Percentiles rank a stretch among this genome's conserved stretches.
Conservation (phyloP, 2,797 vertebrate species). For the Cuculus canorus region DNA sequence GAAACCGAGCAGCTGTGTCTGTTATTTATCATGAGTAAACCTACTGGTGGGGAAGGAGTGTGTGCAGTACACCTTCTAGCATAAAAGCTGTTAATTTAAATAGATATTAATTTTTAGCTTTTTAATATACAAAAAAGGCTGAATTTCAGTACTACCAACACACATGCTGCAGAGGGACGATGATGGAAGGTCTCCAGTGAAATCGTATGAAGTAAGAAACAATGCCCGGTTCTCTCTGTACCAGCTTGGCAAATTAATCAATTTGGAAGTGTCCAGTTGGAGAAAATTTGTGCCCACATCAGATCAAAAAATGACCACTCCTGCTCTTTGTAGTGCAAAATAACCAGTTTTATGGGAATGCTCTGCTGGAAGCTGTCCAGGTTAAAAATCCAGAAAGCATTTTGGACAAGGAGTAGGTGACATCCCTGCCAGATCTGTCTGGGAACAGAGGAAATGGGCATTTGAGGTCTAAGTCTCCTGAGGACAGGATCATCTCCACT, state of each 20-base stretch:
- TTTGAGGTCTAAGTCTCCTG: not conserved
- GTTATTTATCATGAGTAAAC: not conserved
- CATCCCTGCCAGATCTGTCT: not conserved
- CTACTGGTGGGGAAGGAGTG: not conserved
- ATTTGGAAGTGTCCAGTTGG: not conserved
- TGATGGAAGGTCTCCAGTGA: not conserved
- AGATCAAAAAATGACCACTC: not conserved
- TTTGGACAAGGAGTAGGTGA: not conserved
- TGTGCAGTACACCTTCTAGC: not conserved
- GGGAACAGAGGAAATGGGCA: not conserved
- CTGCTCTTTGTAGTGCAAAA: not conserved
- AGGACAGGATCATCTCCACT: not conserved
- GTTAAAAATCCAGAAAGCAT: not conserved
- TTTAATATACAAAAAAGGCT: not conserved
- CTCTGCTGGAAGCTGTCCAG: not conserved
- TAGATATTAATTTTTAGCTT: not conserved
- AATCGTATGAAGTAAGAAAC: not conserved
- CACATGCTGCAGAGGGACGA: not conserved
- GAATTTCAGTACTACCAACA: not conserved
- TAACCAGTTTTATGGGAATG: not conserved
- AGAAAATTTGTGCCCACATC: not conserved
- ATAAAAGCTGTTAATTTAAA: not conserved
- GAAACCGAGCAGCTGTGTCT: not conserved
- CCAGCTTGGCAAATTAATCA: not conserved
- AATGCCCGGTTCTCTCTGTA: not conserved